phyloP scores from a whole-genome alignment of 64 coral and sea anemone species.

The Montipora efflorescens region DNA sequence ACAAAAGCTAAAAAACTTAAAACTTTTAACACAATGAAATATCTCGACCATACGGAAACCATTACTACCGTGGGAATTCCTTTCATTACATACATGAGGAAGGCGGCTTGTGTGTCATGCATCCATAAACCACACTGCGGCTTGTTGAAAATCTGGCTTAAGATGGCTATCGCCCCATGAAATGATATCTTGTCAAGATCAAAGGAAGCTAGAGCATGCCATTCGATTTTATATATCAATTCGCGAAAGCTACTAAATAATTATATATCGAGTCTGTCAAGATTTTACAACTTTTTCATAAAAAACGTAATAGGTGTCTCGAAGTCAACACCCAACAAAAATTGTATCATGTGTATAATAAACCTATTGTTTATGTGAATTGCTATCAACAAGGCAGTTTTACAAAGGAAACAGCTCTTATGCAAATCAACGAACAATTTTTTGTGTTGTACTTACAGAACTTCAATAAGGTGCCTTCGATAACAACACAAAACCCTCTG shows the following conservation, averaged over 20 bases:
- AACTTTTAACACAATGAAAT: background rate
- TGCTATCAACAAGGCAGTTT: conserved; percentile 39
- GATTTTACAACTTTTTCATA: conserved; percentile 6
- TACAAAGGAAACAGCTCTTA: conserved; percentile 41
- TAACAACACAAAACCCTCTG: background rate
- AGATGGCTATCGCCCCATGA: conserved; percentile 41
- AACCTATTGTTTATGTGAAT: conserved; percentile 17
- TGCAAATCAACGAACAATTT: background rate
- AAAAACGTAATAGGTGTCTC: conserved; percentile 2
- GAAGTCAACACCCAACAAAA: background rate
- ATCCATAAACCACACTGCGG: background rate
- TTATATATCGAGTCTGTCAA: background rate
- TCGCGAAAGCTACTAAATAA: conserved; percentile 4
- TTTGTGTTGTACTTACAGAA: conserved; percentile 17
- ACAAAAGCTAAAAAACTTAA: too few relatives aligned
- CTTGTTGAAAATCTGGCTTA: conserved; percentile 44
- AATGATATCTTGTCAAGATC: background rate
- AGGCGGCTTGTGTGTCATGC: background rate
- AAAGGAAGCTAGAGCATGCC: conserved; percentile 5
- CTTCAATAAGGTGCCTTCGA: background rate
- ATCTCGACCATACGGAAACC: conserved; percentile 22
- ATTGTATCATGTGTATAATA: background rate
- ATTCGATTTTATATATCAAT: conserved; percentile 19
- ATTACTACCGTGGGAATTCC: conserved; percentile 19
- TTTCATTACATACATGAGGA: background rate